Base-by-base conservation (phyloP, 2,113 vertebrate genomes). In the Lutjanus erythropterus region DNA sequence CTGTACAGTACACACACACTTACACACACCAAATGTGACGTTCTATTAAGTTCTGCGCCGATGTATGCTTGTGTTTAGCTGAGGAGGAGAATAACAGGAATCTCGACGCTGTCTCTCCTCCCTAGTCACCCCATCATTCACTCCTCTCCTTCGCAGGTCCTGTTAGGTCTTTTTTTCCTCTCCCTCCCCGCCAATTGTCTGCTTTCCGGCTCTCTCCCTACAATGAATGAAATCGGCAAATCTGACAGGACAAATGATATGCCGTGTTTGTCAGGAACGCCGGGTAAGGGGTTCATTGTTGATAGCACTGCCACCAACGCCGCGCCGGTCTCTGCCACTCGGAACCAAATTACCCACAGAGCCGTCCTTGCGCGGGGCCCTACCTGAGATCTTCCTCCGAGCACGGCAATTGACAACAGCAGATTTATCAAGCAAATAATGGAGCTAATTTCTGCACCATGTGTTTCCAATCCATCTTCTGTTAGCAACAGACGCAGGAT, bases 171-270 rank as follows among this genome's bases (percentile, higher is more conserved):
- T 85, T 82, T 83, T 76, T 68, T 66, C n/a, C 3, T n/a, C 27
- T 55, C 39, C 49, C 70, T 74, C 61, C 33, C 9, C 21, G 64
- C 73, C 88, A 89, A 89, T 92, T 91, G 89, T 89, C 85, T 90
- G 71, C 87, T 90, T 88, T 78, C 84, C n/a, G 35, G 75, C 60
- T 77, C 76, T 75, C 72, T 74, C 75, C n/a, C 83, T 29, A 72
- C 88, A 65, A 91, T 89, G 85, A 89, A 87, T 90, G 87, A 90
- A 92, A 94, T 94, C 49, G 70, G 88, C 80, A 91, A 85, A 93
- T 93, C 83, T 94, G 92, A 93, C 93, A 91, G 90, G 85, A 93
- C 90, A 87, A 91, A 88, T 90, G 89, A 91, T 92, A 84, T 74
- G 79, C 85, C 75, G 64, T 86, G 86, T 90, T 89, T 78, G 84